Conservation (phyloP, 2,888 invertebrate species). For the Tachina grossa region DNA sequence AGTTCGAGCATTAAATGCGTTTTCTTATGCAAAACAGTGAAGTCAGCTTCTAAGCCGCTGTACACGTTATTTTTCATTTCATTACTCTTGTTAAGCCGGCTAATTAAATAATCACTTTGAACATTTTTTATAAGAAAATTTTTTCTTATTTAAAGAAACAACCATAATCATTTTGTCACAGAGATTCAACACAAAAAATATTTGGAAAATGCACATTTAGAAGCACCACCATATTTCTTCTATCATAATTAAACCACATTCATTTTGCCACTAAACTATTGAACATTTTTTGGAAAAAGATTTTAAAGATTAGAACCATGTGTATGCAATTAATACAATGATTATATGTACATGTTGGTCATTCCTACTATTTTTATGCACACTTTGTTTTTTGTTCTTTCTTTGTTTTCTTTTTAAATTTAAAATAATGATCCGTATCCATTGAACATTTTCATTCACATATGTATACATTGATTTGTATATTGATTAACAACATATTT, state of each 20-base stretch:
- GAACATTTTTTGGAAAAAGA: slow-evolving; percentile 1
- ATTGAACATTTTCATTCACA: neutral
- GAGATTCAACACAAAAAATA: slow-evolving; percentile 51
- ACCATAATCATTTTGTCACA: slow-evolving; percentile 46
- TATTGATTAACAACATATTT: neutral
- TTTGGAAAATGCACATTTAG: slow-evolving; percentile 33
- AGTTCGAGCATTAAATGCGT: neutral
- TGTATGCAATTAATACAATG: neutral
- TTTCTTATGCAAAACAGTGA: neutral
- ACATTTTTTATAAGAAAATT: neutral
- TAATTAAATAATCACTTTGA: slow-evolving; percentile 34
- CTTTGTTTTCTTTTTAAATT: too few species aligned
- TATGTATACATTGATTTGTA: neutral
- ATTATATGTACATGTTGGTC: neutral
- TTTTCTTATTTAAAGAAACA: slow-evolving; percentile 22
- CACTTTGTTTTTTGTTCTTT: slow-evolving; percentile 34
- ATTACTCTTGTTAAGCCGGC: neutral
- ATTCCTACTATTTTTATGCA: slow-evolving; percentile 17
- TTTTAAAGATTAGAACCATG: neutral
- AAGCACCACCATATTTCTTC: slow-evolving; percentile 36
- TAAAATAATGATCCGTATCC: too few species aligned
- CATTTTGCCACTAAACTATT: slow-evolving; percentile 50
- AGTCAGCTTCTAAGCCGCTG: neutral
- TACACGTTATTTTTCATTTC: neutral
- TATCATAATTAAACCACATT: slow-evolving; percentile 46